These are phyloP conservation scores for Macquaria ambigua DNA, from an alignment of 2,113 vertebrate genomes.

Conservation along the genomic window DNA sequence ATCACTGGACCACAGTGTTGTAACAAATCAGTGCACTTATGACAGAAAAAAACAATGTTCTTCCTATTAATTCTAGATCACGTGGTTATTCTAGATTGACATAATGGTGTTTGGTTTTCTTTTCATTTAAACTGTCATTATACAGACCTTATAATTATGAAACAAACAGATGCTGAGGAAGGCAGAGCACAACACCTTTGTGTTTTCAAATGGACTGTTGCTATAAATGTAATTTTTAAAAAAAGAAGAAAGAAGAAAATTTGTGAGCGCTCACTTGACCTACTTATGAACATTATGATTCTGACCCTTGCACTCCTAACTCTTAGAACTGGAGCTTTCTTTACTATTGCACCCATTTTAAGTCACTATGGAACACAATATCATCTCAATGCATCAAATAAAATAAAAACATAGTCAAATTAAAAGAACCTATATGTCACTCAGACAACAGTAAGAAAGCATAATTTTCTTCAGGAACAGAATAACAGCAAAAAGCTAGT, in stretches of 20 bases:
- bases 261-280: background rate
- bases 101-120: background rate
- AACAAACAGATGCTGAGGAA: background rate
- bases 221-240: background rate
- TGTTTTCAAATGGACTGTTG: background rate
- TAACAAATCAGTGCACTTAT: background rate
- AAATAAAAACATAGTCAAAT: background rate
- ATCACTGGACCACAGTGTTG: constrained; percentile 10
- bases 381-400: background rate
- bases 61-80: background rate
- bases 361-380: background rate
- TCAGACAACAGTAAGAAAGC: background rate
- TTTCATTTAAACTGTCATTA: background rate
- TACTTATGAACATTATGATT: background rate
- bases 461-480: background rate
- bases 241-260: background rate
- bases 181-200: background rate
- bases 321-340: background rate
- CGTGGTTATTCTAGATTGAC: background rate
- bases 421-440: background rate
- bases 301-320: background rate
- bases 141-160: background rate
- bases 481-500: background rate
- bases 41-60: background rate
- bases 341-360: background rate